phyloP scores from a whole-genome alignment of 2,797 vertebrate species.

The Podarcis siculus region DNA sequence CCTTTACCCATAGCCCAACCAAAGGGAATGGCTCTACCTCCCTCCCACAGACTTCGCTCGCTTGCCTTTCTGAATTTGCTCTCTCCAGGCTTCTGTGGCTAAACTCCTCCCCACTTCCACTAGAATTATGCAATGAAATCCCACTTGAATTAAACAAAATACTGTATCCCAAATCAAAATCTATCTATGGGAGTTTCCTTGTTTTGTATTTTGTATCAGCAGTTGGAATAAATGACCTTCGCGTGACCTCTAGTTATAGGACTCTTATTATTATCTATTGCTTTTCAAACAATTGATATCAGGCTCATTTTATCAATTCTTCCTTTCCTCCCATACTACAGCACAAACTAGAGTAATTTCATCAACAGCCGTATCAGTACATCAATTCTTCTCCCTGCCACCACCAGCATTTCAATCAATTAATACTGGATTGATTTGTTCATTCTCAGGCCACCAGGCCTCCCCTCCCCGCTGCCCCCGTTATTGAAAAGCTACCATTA shows the following conservation, averaged over 20 bases:
- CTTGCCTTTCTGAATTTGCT: neutral
- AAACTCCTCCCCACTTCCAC: neutral
- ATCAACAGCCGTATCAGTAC: conserved; percentile 26
- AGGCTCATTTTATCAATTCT: conserved; percentile 19
- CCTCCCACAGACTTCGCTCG: neutral
- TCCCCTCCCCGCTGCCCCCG: neutral
- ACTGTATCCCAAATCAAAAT: neutral
- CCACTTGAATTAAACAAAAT: neutral
- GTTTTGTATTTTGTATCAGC: too few species aligned
- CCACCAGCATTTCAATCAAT: conserved; percentile 34
- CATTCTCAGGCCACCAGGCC: neutral
- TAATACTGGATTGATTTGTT: conserved; percentile 36
- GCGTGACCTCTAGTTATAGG: conserved; percentile 20
- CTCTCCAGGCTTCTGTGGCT: neutral
- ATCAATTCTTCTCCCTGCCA: conserved; percentile 39
- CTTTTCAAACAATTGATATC: conserved; percentile 33
- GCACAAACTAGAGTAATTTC: conserved; percentile 38
- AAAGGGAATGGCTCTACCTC: neutral
- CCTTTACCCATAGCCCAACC: neutral
- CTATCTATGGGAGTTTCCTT: neutral
- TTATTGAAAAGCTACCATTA: conserved; percentile 38
- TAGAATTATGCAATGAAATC: neutral
- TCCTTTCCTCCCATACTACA: neutral
- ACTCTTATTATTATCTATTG: conserved; percentile 21
- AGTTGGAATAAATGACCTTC: conserved; percentile 3